A percentile compares a stretch with the other conserved stretches of the same genome.
These are phyloP conservation scores for Ferrisia virgata DNA, from an alignment of 2,888 invertebrate species.

Conservation along the genomic window DNA sequence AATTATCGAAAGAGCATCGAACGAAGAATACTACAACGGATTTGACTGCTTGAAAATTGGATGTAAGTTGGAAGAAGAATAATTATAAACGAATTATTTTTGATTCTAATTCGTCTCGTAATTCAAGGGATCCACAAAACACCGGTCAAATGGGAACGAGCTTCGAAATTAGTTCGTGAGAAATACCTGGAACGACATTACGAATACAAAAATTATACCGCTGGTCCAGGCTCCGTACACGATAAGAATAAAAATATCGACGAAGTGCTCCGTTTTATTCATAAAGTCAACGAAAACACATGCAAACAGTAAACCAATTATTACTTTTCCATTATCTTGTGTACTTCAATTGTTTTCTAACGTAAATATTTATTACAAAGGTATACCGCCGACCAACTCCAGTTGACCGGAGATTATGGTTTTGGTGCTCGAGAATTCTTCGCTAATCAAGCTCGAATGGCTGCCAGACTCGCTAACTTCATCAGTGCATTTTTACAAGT, in stretches of 20 bases:
- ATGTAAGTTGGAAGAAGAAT: conserved; percentile 75
- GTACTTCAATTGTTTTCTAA: not conserved
- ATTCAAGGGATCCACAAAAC: conserved; percentile 75
- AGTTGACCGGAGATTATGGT: conserved; percentile 80
- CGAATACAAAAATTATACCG: conserved; percentile 63
- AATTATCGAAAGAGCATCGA: conserved; percentile 87
- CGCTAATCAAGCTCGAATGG: conserved; percentile 94
- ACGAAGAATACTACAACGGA: conserved; percentile 87
- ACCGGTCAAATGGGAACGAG: conserved; percentile 78
- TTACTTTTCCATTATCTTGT: not conserved
- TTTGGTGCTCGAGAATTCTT: conserved; percentile 85
- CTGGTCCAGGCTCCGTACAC: conserved; percentile 66
- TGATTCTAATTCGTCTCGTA: not conserved
- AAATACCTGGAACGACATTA: conserved; percentile 70
- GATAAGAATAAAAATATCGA: conserved; percentile 70
- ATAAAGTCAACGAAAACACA: conserved; percentile 63
- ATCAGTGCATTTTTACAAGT: conserved; percentile 91
- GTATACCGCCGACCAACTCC: conserved; percentile 70
- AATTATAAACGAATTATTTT: not conserved
- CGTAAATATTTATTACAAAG: conserved; percentile 53
- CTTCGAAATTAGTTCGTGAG: conserved; percentile 61
- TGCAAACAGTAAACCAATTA: conserved; percentile 62
- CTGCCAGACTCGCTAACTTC: conserved; percentile 91
- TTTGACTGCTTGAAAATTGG: conserved; percentile 89
- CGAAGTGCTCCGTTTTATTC: conserved; percentile 72